phyloP scores from a whole-genome alignment of 2,888 invertebrate species.

The Cabera pusaria region DNA sequence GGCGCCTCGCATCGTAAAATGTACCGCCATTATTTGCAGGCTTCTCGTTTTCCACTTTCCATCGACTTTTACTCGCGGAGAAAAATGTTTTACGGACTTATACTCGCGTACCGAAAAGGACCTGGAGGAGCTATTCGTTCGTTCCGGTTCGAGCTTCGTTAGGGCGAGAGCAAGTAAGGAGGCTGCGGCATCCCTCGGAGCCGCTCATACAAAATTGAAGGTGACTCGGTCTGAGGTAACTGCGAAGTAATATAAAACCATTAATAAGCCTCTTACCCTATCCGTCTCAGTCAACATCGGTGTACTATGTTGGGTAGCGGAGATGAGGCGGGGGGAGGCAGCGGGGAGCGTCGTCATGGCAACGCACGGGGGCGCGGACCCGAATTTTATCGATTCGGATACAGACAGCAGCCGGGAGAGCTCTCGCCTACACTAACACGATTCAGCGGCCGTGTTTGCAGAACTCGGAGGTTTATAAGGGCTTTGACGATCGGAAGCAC shows the following conservation, averaged over 20 bases:
- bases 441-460: conserved; percentile 78
- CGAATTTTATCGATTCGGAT: conserved; percentile 82
- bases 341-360: conserved; percentile 66
- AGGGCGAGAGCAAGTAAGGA: too few relatives aligned
- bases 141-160: too few relatives aligned
- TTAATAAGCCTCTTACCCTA: conserved; percentile 83
- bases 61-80: conserved; percentile 38
- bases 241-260: conserved; percentile 77
- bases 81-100: conserved; percentile 34
- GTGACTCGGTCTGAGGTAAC: conserved; percentile 44
- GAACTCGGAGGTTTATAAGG: conserved; percentile 75
- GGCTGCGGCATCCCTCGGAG: conserved; percentile 12
- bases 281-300: conserved; percentile 83
- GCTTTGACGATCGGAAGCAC: conserved; percentile 72
- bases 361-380: conserved; percentile 78
- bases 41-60: conserved; percentile 50
- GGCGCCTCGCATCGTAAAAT: conserved; percentile 52
- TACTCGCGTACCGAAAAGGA: conserved; percentile 31
- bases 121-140: conserved; percentile 3
- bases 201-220: conserved; percentile 26
- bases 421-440: conserved; percentile 76
- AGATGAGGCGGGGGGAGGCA: conserved; percentile 46
- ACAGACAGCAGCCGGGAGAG: conserved; percentile 78
- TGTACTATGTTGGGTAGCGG: conserved; percentile 67
- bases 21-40: conserved; percentile 58